A percentile compares a stretch with the other conserved stretches of the same genome.
Evolutionary conservation across 2,113 vertebrate species (phyloP).

Genomic region (Thunnus maccoyii): DNA sequence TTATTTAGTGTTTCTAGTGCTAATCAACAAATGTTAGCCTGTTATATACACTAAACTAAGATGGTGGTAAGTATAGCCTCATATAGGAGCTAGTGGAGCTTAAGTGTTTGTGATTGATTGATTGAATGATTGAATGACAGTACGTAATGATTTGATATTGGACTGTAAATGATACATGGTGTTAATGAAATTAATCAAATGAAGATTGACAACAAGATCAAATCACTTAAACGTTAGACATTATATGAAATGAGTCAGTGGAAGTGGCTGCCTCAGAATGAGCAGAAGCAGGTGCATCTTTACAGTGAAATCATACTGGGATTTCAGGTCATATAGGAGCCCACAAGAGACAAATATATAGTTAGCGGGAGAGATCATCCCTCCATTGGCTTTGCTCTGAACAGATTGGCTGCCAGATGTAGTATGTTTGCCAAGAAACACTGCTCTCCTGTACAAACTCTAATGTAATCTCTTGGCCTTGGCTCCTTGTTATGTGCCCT

Average conservation of each 20-base stretch:
- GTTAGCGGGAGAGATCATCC: conserved; percentile 3
- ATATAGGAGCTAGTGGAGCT: too few species aligned
- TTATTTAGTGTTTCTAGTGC: not conserved
- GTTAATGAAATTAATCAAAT: not conserved
- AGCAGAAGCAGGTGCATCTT: conserved; percentile 36
- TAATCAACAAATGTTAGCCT: too few species aligned
- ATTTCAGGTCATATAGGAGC: conserved; percentile 34
- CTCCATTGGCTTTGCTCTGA: conserved; percentile 23
- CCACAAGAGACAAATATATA: conserved; percentile 36
- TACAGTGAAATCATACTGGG: conserved; percentile 38
- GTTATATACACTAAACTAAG: too few species aligned
- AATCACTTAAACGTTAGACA: conserved; percentile 36
- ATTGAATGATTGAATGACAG: too few species aligned
- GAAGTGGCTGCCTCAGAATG: conserved; percentile 34
- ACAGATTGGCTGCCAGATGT: conserved; percentile 57
- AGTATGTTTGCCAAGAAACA: conserved; percentile 71
- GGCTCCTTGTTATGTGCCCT: conserved; percentile 52
- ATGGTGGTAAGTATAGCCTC: too few species aligned
- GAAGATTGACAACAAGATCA: conserved; percentile 17
- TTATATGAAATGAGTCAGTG: conserved; percentile 14
- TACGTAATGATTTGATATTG: too few species aligned
- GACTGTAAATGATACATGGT: not conserved
- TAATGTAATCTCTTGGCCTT: conserved; percentile 62
- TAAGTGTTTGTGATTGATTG: too few species aligned
- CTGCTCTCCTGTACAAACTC: conserved; percentile 65